Base-by-base conservation (phyloP, 2,888 invertebrate genomes). In the Microctonus aethiopoides region DNA sequence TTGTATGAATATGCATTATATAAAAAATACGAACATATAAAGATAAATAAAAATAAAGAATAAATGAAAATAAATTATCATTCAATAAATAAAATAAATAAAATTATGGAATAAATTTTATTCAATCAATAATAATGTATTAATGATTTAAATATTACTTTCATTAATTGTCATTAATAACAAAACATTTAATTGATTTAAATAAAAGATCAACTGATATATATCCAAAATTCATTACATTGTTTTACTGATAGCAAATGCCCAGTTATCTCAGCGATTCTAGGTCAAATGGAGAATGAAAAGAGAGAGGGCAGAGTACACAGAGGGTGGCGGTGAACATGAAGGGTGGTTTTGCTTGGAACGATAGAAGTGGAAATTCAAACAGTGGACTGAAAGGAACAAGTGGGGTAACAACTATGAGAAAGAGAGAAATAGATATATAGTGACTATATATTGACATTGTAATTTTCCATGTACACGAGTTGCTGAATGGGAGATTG, bases 241-340 rank as follows among this genome's bases (percentile, higher is more conserved):
- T 57, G 57, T 57, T 61, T 52, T 32, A 51, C 57, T 36, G 46
- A 56, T 20, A 26, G 39, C 54, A 24, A 13, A 54, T n/a, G 32
- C 54, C 26, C 39, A 32, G 61, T 68, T 68, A 68, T 68, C 52
- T 68, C 36, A 20, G 62, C 39, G 66, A 65, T 70, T 70, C 70
- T 70, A 60, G 70, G 70, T 70, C 70, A 70, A 64, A 65, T 65
- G 52, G 60, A 65, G 39, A 70, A 59, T 36, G 59, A 54, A 59
- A 60, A 65, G 34, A 41, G 51, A 34, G 41, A 52, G 46, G 34
- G 56, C 3, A n/a, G 57, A 64, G 34, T 57, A 59, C n/a, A n/a
- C 46, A 52, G 46, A 36, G 36, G 67, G 24, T 46, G 56, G 46
- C 57, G 57, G 32, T 34, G 32, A 56, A 54, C 20, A 62, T 20